phyloP scores from a whole-genome alignment of 2,113 vertebrate species.

The Phoxinus phoxinus region DNA sequence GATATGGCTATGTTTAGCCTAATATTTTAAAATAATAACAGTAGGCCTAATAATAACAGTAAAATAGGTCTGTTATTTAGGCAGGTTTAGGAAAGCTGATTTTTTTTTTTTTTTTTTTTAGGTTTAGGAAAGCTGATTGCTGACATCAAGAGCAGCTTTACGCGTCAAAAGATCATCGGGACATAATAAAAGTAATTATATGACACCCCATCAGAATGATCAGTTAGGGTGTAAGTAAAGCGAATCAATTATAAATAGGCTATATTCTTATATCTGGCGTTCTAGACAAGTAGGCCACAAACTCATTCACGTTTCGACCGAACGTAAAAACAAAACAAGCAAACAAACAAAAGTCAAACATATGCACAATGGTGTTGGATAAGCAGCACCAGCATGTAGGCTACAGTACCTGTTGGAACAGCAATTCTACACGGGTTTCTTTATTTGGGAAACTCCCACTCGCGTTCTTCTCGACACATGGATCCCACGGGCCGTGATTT shows the following conservation, averaged over 20 bases:
- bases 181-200: not conserved
- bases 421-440: constrained; percentile 3
- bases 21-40: not conserved
- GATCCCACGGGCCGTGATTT: constrained; percentile 33
- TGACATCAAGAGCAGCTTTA: not conserved
- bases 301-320: not conserved
- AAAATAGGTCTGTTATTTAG: no score
- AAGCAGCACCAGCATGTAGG: not conserved
- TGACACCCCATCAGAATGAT: not conserved
- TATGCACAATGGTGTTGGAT: not conserved
- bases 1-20: not conserved
- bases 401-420: constrained; percentile 26
- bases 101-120: no score
- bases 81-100: not conserved
- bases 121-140: not conserved
- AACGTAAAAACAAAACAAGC: not conserved
- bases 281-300: constrained; percentile 10
- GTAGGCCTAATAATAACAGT: not conserved
- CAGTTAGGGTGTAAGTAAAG: not conserved
- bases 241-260: not conserved
- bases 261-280: not conserved
- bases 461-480: not conserved
- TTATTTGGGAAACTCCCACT: constrained; percentile 34
- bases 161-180: not conserved
- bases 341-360: not conserved